These are phyloP conservation scores for Pseudococcus jackbeardsleyi DNA, from an alignment of 2,888 invertebrate species.

Conservation along the genomic window DNA sequence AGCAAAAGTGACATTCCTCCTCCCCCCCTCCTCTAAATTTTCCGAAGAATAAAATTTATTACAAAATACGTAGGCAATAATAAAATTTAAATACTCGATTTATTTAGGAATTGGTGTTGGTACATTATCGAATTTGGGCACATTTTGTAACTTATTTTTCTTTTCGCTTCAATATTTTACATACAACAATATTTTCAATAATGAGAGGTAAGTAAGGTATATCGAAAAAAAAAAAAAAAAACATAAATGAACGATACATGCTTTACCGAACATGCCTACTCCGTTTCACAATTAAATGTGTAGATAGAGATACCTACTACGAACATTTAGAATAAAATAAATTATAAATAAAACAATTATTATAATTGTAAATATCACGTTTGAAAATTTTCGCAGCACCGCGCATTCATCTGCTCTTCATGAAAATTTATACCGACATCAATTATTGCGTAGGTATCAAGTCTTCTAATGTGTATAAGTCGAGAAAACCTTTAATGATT, in stretches of 20 bases:
- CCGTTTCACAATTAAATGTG: no score
- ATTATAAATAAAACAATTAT: neutral
- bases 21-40: no score
- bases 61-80: no score
- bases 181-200: neutral
- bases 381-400: neutral
- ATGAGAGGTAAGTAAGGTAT: neutral
- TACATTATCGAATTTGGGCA: neutral
- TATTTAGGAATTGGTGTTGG: neutral
- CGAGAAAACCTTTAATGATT: conserved; percentile 64
- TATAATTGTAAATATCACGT: neutral
- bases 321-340: neutral
- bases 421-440: neutral
- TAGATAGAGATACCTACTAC: no score
- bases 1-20: neutral
- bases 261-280: neutral
- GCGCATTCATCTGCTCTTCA: neutral
- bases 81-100: neutral
- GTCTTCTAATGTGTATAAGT: conserved; percentile 65
- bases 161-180: neutral
- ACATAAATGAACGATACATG: neutral
- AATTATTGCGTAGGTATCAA: conserved; percentile 60
- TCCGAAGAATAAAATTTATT: no score
- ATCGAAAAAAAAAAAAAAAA: neutral
- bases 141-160: neutral